Base-by-base conservation (phyloP, 2,888 invertebrate species). In the Xestia sexstrigata region DNA sequence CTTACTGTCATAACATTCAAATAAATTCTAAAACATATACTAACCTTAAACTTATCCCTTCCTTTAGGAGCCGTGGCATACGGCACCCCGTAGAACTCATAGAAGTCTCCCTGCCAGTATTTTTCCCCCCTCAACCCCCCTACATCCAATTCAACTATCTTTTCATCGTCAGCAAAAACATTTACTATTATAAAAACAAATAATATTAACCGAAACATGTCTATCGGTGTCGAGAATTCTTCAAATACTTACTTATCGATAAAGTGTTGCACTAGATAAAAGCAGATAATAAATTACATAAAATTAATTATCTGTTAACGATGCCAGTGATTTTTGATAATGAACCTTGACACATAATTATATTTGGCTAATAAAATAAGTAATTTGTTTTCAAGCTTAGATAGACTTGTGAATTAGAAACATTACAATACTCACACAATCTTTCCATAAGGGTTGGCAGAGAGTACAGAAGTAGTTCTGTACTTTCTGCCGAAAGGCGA, bases 91-190 rank as follows among this genome's bases (percentile, higher is more conserved):
- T 91, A 95, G 74, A 95, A 96, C 75, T 96, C 95, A 85, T 93
- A 95, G 73, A 91, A 95, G 67, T 96, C 95, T 0, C 95, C 96
- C 89, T 95, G 91, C 96, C 96, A 96, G 74, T 92, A 95, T 60
- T 95, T 95, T n/a, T 90, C 90, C 0, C 95, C 96, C 2, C 88
- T 87, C 2, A 96, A 91, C 2, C 82, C 86, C 0, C 96, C 96
- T 7, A 91, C 72, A 39, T 94, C 93, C 49, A 96, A 85, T 2
- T 89, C 70, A 0, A 96, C 93, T 5, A 89, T 84, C 73, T 86
- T 93, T 20, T 79, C 83, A 23, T 91, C 88, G 13, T 91, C 89
- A 60, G 85, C 88, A 75, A 86, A 79, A 71, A 90, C 88, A 84
- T 71, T 83, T 5, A 79, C 74, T 23, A 93, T 26, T 69, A 93